Base-by-base conservation (phyloP, 2,797 vertebrate species). In the Gorsachius magnificus region DNA sequence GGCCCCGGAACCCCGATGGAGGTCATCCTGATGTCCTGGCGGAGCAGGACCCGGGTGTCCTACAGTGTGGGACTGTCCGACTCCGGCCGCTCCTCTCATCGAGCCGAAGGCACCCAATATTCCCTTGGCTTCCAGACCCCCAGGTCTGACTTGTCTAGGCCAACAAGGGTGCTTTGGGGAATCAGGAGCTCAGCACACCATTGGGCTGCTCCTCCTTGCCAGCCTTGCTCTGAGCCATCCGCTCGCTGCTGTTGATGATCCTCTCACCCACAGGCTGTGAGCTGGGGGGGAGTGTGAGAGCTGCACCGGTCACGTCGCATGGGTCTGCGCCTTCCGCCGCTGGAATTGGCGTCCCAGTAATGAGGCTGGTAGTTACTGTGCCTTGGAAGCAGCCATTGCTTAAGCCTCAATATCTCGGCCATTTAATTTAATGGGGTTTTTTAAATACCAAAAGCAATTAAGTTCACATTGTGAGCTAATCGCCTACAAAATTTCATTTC, bases 391-490 rank as follows among this genome's bases (percentile, higher is more conserved):
- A 96, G 91, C 95, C 95, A 96, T 74, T 87, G 94, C 95, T 93
- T 83, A 95, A 97, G 81, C 94, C 94, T 97, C 96, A 96, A 80
- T 97, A 96, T 97, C 96, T 96, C 43, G 7, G 87, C 92, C 93
- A 90, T 97, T 97, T 97, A 97, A 95, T 97, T 97, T 97, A 96
- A 97, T 97, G 96, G 87, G 9, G 0, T 90, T 96, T 97, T 97
- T 97, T 96, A 96, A 97, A 96, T 96, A 97, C 97, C 96, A 85
- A 92, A 97, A 97, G 96, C 96, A 95, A 97, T 97, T 97, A 97
- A 96, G 96, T 93, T 97, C 96, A 94, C 96, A 97, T 96, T 96
- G 93, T 95, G 95, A 97, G 80, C 96, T 96, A 97, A 97, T 97
- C 41, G 18, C 91, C 96, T 97, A 97, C 94, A 97, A 96, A 97